A percentile compares a stretch with the other conserved stretches of the same genome.
Evolutionary conservation across 1,140 invertebrate genomes (phyloP).

Genomic region (Aphaenogaster rudis): DNA sequence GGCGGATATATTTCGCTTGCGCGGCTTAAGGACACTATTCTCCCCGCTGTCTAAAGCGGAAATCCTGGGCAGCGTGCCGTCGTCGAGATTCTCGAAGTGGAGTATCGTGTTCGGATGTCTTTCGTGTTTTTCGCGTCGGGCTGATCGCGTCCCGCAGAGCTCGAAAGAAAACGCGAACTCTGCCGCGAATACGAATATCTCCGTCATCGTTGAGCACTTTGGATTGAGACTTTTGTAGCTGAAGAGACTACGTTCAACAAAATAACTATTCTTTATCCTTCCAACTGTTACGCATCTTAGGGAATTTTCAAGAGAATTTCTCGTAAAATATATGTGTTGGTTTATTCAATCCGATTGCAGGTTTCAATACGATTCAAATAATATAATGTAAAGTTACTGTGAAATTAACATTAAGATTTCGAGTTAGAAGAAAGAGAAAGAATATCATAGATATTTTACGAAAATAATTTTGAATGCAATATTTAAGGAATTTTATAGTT

Average conservation of each 20-base stretch:
- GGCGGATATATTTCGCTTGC: constrained; percentile 58
- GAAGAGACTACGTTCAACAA: constrained; percentile 19
- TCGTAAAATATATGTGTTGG: neutral
- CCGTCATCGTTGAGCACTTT: constrained; percentile 28
- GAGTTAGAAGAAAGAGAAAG: neutral
- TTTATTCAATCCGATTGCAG: neutral
- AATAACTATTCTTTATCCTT: constrained; percentile 13
- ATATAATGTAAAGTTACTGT: neutral
- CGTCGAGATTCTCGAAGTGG: constrained; percentile 74
- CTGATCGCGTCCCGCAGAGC: constrained; percentile 8
- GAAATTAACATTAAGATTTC: neutral
- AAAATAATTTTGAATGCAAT: neutral
- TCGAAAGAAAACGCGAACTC: constrained; percentile 56
- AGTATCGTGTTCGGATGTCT: constrained; percentile 78
- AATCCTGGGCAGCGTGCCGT: constrained; percentile 62
- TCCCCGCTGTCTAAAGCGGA: constrained; percentile 64
- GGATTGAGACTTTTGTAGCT: constrained; percentile 7
- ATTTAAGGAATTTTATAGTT: neutral
- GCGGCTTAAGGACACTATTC: constrained; percentile 49
- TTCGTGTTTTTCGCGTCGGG: constrained; percentile 46
- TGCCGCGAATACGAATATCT: constrained; percentile 18
- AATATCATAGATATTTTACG: neutral
- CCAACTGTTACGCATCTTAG: neutral
- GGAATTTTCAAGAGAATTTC: neutral
- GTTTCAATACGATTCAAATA: neutral